phyloP scores from a whole-genome alignment of 2,113 vertebrate species.

The Lonchura striata region DNA sequence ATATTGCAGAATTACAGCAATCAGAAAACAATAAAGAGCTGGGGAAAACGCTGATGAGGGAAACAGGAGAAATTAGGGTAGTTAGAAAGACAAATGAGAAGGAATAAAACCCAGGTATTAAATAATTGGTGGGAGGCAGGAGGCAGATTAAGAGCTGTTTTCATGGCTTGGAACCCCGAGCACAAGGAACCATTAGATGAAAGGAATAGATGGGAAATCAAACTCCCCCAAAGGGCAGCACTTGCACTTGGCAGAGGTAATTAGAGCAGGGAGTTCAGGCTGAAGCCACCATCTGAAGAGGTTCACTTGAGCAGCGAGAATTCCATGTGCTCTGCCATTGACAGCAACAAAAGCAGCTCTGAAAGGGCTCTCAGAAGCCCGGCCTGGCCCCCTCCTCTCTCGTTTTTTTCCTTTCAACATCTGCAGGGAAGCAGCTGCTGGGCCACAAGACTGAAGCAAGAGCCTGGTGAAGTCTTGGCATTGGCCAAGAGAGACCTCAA shows the following conservation, averaged over 20 bases:
- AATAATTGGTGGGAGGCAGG: conserved; percentile 28
- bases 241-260: neutral
- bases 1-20: conserved; percentile 41
- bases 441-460: neutral
- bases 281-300: neutral
- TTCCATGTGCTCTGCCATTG: neutral
- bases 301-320: neutral
- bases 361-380: neutral
- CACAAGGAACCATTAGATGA: neutral
- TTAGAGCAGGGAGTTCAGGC: neutral
- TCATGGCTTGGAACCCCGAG: neutral
- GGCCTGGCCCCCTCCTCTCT: neutral
- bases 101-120: conserved; percentile 44
- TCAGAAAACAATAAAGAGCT: conserved; percentile 60
- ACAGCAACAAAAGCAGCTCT: neutral
- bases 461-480: neutral
- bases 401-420: neutral
- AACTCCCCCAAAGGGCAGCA: neutral
- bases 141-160: conserved; percentile 28
- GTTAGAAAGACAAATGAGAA: conserved; percentile 46
- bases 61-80: conserved; percentile 17
- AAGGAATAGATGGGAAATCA: neutral
- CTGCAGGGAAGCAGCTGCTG: neutral
- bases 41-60: conserved; percentile 45
- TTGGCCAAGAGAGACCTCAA: neutral